Percentiles rank a stretch among this genome's conserved stretches.
Evolutionary conservation across 2,113 vertebrate genomes (phyloP).

Genomic region (Neotragus moschatus): DNA sequence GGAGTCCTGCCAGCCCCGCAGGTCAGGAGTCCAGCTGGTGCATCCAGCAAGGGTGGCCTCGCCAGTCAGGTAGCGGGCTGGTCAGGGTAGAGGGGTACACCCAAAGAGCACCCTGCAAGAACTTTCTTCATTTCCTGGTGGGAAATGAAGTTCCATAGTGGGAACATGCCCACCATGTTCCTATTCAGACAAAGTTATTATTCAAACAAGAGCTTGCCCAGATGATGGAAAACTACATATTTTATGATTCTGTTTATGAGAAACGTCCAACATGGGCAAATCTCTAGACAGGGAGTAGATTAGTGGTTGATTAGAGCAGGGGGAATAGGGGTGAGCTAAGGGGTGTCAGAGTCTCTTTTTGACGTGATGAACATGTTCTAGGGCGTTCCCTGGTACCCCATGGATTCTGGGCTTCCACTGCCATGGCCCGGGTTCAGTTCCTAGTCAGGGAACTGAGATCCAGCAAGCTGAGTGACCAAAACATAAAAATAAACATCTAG

Average conservation of each 20-base stretch:
- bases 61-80: not conserved
- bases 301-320: not conserved
- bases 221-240: not conserved
- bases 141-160: too few relatives aligned
- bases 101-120: not conserved
- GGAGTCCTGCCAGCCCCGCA: accelerated
- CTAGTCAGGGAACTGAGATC: not conserved
- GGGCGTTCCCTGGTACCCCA: not conserved
- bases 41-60: accelerated
- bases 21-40: not conserved
- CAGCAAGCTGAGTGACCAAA: not conserved
- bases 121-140: not conserved
- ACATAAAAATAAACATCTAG: not conserved
- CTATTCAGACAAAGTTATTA: not conserved
- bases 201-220: not conserved
- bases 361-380: not conserved
- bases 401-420: not conserved
- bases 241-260: not conserved
- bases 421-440: accelerated
- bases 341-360: not conserved
- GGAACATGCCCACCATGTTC: not conserved
- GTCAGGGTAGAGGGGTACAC: not conserved
- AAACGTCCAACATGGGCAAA: not conserved
- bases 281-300: not conserved
- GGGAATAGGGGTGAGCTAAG: not conserved